phyloP scores from a whole-genome alignment of 2,113 vertebrate genomes.

The Grammomys dolichurus region DNA sequence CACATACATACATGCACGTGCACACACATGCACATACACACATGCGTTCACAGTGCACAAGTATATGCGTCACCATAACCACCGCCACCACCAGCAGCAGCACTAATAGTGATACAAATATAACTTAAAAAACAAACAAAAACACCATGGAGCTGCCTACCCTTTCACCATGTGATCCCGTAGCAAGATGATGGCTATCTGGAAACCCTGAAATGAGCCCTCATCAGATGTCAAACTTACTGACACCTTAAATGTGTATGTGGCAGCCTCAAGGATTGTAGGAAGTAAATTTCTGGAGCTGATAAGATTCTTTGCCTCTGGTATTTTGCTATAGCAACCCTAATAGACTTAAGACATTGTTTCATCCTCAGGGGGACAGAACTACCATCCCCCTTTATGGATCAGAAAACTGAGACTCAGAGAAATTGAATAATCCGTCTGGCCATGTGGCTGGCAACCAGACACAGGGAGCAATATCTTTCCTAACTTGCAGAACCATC shows the following conservation, averaged over 20 bases:
- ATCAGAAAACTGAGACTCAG: background rate
- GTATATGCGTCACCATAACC: background rate
- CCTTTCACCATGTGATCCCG: background rate
- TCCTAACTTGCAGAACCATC: background rate
- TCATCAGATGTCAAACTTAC: background rate
- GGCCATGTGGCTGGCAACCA: background rate
- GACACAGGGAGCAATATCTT: background rate
- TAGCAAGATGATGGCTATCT: background rate
- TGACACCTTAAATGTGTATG: background rate
- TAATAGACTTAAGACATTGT: background rate
- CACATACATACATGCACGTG: background rate
- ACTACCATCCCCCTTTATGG: background rate
- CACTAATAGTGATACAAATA: background rate
- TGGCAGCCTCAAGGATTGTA: background rate
- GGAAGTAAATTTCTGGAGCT: background rate
- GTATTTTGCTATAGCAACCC: background rate
- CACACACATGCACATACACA: background rate
- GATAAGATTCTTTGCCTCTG: no score
- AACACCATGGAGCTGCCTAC: background rate
- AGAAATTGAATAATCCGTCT: background rate
- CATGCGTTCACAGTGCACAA: background rate
- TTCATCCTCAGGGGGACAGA: background rate
- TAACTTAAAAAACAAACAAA: background rate
- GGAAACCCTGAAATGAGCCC: background rate
- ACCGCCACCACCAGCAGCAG: rapidly evolving